Base-by-base conservation (phyloP, 2,888 invertebrate genomes). In the Geotrupes spiniger region DNA sequence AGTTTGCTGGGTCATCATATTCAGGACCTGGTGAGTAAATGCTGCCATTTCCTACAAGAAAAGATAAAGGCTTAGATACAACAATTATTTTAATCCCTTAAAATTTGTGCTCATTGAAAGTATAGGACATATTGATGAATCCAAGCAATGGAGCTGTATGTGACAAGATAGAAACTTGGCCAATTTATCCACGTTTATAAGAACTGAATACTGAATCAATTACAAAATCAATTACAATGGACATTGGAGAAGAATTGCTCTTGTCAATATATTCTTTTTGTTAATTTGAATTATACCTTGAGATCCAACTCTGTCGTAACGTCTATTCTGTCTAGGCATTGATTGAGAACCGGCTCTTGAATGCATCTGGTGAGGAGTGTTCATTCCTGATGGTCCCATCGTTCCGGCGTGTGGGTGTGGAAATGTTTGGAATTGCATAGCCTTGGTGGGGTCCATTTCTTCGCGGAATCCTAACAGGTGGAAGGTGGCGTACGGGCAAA, bases 401-500 rank as follows among this genome's bases (percentile, higher is more conserved):
- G 90, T 90, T 52, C 90, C 90, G 50, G 89, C 86, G 74, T 90
- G 85, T 49, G 85, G 85, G 73, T 92, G 91, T 1, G 87, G 87
- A 79, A 88, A 87, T 60, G 92, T 89, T 76, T 92, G 81, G 85
- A 92, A 91, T 76, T 91, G 80, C 85, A 91, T 82, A 28, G 90
- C 90, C 78, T 92, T 92, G 72, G 80, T 86, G 37, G 92, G 92
- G 73, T 93, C 92, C 92, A 93, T 92, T 80, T 93, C 92, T 72
- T 93, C 92, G 63, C 93, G 89, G 87, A 93, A 93, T 61, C 92
- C 93, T 48, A 93, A 83, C 66, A 93, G 80, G 74, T 95, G 94
- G 87, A 95, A 95, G 31, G 95, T 95, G 5, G 95, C 95, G 76
- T 95, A 95, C 33, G 95, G 95, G 76, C 94, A 94, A 72, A 95